These are phyloP conservation scores for Maniola hyperantus DNA, from an alignment of 2,888 invertebrate species.

Conservation along the genomic window DNA sequence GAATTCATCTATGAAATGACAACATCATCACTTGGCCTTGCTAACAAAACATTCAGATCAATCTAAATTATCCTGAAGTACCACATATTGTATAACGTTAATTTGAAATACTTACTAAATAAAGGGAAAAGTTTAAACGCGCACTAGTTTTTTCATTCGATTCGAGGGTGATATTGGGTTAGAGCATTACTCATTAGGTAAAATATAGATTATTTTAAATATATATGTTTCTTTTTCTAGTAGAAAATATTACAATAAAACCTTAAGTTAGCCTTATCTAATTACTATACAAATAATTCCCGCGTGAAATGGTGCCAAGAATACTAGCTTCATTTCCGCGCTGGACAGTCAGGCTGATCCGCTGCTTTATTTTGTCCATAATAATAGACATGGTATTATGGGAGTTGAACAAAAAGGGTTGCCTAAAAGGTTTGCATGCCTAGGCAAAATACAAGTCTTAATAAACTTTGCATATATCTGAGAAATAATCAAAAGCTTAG, in stretches of 20 bases:
- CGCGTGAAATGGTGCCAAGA: too few relatives aligned
- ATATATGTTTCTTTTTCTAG: neutral
- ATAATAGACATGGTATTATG: too few relatives aligned
- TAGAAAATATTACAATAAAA: too few relatives aligned
- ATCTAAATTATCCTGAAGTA: conserved; percentile 7
- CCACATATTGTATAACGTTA: neutral
- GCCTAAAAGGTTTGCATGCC: neutral
- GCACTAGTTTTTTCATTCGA: neutral
- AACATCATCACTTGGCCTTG: conserved; percentile 35
- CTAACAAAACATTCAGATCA: conserved; percentile 18
- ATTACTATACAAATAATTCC: too few relatives aligned
- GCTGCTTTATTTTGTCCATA: too few relatives aligned
- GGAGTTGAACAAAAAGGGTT: too few relatives aligned
- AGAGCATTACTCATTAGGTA: neutral
- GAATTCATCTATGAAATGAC: conserved; percentile 65
- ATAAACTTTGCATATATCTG: neutral
- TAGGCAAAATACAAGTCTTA: neutral
- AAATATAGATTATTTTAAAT: neutral
- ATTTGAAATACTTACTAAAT: neutral
- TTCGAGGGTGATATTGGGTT: too few relatives aligned
- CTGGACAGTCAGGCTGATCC: too few relatives aligned
- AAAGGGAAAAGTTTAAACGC: neutral
- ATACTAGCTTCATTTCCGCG: too few relatives aligned
- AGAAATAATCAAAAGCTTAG: conserved; percentile 17
- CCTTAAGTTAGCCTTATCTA: too few relatives aligned